A percentile compares a stretch with the other conserved stretches of the same genome.
phyloP scores from a whole-genome alignment of 2,797 vertebrate genomes.

The Helarctos malayanus region DNA sequence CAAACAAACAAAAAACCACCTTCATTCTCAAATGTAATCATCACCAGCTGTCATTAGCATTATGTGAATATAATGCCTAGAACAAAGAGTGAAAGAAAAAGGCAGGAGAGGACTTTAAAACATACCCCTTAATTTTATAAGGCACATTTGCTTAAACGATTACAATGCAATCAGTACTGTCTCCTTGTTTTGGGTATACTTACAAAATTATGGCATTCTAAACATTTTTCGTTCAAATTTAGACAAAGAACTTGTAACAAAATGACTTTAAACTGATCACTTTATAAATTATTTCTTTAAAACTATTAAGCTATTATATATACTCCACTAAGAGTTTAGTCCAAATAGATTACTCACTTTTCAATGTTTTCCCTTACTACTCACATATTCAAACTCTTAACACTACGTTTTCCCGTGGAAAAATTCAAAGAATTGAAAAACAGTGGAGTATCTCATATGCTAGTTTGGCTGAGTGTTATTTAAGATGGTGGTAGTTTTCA shows the following conservation, averaged over 20 bases:
- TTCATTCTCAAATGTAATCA: constrained; percentile 59
- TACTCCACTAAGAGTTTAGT: background rate
- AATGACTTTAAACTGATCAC: background rate
- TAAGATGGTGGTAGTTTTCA: background rate
- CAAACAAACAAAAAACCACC: constrained; percentile 56
- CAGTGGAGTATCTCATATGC: background rate
- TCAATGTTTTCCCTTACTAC: background rate
- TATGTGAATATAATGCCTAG: background rate
- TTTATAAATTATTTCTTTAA: constrained; percentile 47
- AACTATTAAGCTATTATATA: constrained; percentile 23
- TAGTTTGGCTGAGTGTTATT: background rate
- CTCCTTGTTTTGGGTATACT: background rate
- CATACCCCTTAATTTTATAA: background rate
- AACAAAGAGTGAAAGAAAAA: background rate
- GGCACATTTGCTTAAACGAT: background rate
- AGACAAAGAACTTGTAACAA: background rate
- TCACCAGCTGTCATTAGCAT: background rate
- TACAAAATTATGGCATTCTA: background rate
- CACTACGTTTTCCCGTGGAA: background rate
- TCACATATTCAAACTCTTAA: background rate
- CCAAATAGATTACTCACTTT: background rate
- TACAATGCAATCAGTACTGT: background rate
- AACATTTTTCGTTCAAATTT: background rate
- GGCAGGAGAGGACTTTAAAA: constrained; percentile 4
- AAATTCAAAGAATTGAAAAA: background rate